Conservation (phyloP, 2,888 invertebrate genomes). For the Pelosia muscerda region DNA sequence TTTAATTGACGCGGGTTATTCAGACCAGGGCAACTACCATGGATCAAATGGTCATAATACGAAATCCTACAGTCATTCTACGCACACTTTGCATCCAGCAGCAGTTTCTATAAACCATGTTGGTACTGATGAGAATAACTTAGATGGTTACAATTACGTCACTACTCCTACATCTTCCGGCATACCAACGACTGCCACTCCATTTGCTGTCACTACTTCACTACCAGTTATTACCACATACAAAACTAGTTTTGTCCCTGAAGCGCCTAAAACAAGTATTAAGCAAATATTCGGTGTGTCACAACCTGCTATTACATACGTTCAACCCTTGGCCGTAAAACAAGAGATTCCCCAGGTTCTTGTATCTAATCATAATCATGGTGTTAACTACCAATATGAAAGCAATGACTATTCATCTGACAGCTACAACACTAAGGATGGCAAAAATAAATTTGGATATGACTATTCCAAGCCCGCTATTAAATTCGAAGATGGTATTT, state of each 20-base stretch:
- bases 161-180: slow-evolving; percentile 80
- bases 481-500: slow-evolving; percentile 74
- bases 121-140: slow-evolving; percentile 72
- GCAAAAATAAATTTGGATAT: slow-evolving; percentile 63
- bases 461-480: slow-evolving; percentile 73
- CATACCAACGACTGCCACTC: slow-evolving; percentile 77
- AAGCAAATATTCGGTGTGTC: slow-evolving; percentile 80
- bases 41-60: slow-evolving; percentile 46
- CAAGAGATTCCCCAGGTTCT: slow-evolving; percentile 67
- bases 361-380: slow-evolving; percentile 67
- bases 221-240: slow-evolving; percentile 68
- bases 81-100: slow-evolving; percentile 62
- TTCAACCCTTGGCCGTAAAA: slow-evolving; percentile 73
- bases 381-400: slow-evolving; percentile 63
- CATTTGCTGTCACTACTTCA: slow-evolving; percentile 74
- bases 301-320: slow-evolving; percentile 78
- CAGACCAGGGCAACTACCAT: slow-evolving; percentile 64
- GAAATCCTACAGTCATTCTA: slow-evolving; percentile 53
- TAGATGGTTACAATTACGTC: slow-evolving; percentile 71
- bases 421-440: slow-evolving; percentile 30
- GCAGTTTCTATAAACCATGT: slow-evolving; percentile 76
- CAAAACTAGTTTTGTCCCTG: slow-evolving; percentile 74
- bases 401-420: slow-evolving; percentile 53
- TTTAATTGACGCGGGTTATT: slow-evolving; percentile 72
- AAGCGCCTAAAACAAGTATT: slow-evolving; percentile 74